Base-by-base conservation (phyloP, 2,113 vertebrate genomes). In the Chrysemys picta region DNA sequence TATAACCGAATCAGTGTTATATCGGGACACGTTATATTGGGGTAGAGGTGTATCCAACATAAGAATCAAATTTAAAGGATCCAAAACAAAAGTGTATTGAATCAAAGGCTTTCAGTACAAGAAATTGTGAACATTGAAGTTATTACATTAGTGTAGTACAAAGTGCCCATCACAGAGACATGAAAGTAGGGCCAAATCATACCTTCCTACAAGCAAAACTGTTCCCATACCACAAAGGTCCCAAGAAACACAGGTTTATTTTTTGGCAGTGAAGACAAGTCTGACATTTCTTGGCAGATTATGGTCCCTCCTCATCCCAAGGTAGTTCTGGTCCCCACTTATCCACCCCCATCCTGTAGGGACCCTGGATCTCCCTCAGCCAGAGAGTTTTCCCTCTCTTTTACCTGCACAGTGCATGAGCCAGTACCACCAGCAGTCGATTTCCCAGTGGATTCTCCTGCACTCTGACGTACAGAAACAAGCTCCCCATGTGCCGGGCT, bases 101-200 rank as follows among this genome's bases (percentile, higher is more conserved):
- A 93, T 91, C 49, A 92, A 94, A 93, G 42, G 56, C 35, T 31
- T 82, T 87, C 89, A 52, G 80, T 47, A 54, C 3, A 24, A 90
- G 65, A 82, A 87, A 24, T 17, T 52, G 85, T 87, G 22, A 52
- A 69, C 62, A 65, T 3, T 65, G 42, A 75, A 5, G 31, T 54
- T 54, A 57, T 59, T 88, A 78, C 11, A 9, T 42, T 84, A 92
- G 3, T 49, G 50, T 3, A 13, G 88, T 38, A 75, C 12, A 65
- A 91, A 56, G 6, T 76, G 88, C 65, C 31, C 84, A 69, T 84
- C 80, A 82, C 11, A 86, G 19, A 13, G 21, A 52, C 16, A 3
- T 86, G 89, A 92, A 92, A 93, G 59, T 38, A 84, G 82, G 25
- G 85, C 12, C 50, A 95, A 87, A 87, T 81, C 47, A 84, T 31